Evolutionary conservation across 2,888 invertebrate genomes (phyloP).

Genomic region (Diplazon laetatorius): DNA sequence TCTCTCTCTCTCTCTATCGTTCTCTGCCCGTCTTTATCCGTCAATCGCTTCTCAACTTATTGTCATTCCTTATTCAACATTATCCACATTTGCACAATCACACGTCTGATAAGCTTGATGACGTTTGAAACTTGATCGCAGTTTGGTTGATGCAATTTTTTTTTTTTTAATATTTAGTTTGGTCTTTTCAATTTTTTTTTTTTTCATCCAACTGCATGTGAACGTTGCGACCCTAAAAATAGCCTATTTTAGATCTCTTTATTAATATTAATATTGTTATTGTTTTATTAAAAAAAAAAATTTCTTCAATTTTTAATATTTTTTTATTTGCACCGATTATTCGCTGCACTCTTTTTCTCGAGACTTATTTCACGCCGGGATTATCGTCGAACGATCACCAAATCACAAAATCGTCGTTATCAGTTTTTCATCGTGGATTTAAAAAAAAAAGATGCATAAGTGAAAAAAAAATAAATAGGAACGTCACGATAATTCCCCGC

Average conservation of each 20-base stretch:
- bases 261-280: neutral
- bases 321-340: neutral
- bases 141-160: neutral
- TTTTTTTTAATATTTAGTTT: neutral
- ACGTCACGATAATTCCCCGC: conserved; percentile 11
- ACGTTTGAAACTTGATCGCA: neutral
- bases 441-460: conserved; percentile 7
- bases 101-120: neutral
- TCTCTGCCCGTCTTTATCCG: neutral
- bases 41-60: neutral
- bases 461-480: too few relatives aligned
- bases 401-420: conserved; percentile 6
- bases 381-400: neutral
- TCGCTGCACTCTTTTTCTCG: neutral
- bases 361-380: neutral
- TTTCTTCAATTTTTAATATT: too few relatives aligned
- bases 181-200: neutral
- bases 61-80: too few relatives aligned
- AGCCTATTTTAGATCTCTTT: neutral
- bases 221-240: neutral
- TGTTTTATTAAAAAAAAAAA: too few relatives aligned
- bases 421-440: neutral
- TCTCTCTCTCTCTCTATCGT: neutral
- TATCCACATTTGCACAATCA: neutral
- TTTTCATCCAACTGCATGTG: neutral